A percentile compares a stretch with the other conserved stretches of the same genome.
These are phyloP conservation scores for Drosophila malerkotliana DNA, from an alignment of 1,140 invertebrate genomes.

Conservation along the genomic window DNA sequence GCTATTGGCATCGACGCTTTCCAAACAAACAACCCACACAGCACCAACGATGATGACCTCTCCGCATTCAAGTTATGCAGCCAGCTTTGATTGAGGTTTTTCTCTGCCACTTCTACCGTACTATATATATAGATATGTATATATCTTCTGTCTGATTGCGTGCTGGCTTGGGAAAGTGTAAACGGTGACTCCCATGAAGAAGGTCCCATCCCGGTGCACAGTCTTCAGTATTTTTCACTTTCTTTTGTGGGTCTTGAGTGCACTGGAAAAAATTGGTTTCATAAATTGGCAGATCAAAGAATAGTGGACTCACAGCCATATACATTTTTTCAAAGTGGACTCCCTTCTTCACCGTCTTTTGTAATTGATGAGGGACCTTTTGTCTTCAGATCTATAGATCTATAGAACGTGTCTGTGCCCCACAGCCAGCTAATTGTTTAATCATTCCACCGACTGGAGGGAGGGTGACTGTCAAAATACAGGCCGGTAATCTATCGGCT, in stretches of 20 bases:
- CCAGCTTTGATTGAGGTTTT: slow-evolving; percentile 78
- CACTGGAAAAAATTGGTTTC: slow-evolving; percentile 8
- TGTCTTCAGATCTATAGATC: slow-evolving; percentile 50
- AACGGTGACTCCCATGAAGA: slow-evolving; percentile 69
- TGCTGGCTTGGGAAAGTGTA: slow-evolving; percentile 77
- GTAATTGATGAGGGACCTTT: slow-evolving; percentile 68
- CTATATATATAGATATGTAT: not conserved
- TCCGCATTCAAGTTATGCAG: slow-evolving; percentile 76
- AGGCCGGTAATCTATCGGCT: slow-evolving; percentile 65
- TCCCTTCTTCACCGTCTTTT: slow-evolving; percentile 10
- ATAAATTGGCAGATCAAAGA: too few relatives aligned
- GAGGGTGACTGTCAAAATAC: slow-evolving; percentile 60
- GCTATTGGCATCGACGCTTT: slow-evolving; percentile 66
- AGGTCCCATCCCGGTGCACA: slow-evolving; percentile 40
- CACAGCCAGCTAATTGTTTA: slow-evolving; percentile 67
- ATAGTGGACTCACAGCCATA: not conserved
- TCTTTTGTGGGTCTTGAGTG: slow-evolving; percentile 47
- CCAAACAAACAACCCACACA: slow-evolving; percentile 73
- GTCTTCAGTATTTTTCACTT: slow-evolving; percentile 71
- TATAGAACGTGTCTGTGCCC: slow-evolving; percentile 60
- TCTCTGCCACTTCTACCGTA: slow-evolving; percentile 34
- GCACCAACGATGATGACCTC: slow-evolving; percentile 65
- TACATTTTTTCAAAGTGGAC: not conserved
- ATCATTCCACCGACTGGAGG: slow-evolving; percentile 49
- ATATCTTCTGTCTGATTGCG: slow-evolving; percentile 58